Base-by-base conservation (phyloP, 2,113 vertebrate species). In the Ptilorrhoa leucosticta region DNA sequence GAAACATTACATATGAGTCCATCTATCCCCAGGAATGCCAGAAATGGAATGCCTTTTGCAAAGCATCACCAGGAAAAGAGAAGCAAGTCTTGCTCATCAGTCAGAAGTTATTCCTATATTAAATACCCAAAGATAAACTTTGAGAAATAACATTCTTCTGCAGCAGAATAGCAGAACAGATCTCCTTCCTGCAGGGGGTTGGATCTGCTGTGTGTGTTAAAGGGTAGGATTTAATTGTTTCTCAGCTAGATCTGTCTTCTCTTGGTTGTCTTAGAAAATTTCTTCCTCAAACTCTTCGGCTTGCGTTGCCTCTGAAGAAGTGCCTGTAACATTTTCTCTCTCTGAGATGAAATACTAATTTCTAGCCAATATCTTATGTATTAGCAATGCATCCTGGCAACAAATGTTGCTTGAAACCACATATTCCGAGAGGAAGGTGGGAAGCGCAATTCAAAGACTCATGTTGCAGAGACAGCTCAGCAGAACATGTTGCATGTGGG, bases 341-440 rank as follows among this genome's bases (percentile, higher is more conserved):
- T 77, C 57, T 1, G 26, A 96, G 68, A 65, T 77, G 58, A 83
- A 83, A 76, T 77, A 69, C 71, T 88, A 58, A 90, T 96, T 95
- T 93, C 23, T 19, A 95, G 88, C 88, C 94, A 77, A 63, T 89
- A 73, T 92, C 80, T 86, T 90, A 73, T 50, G 54, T 83, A 70
- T 93, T 88, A 85, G 63, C 75, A 90, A 22, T 72, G 86, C 78
- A 65, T 88, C 90, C 75, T 94, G 96, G 90, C 88, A 97, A 61
- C 88, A 80, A 57, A 53, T 13, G 20, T 42, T 63, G 57, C 89
- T 92, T 60, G 64, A 78, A 94, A 47, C 33, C 33, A 28, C 27
- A 3, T 42, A 47, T 53, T 92, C 72, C 3, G 22, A 68, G 72
- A 30, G 50, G 76, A 75, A 84, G 80, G 91, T 95, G 89, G 83